These are phyloP conservation scores for Caenorhabditis briggsae DNA, from an alignment of 1,140 invertebrate genomes.

Conservation along the genomic window DNA sequence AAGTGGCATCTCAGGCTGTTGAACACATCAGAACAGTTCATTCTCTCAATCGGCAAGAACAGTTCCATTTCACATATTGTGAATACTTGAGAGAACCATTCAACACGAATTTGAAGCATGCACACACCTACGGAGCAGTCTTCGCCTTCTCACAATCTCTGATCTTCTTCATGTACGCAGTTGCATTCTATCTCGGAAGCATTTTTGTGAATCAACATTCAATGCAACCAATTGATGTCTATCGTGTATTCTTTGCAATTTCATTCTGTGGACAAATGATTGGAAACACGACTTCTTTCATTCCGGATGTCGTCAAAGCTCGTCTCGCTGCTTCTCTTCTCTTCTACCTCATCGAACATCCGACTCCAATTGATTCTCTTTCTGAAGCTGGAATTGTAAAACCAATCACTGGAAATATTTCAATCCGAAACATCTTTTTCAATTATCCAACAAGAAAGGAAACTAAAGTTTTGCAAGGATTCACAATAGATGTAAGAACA, in stretches of 20 bases:
- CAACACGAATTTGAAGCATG: slow-evolving; percentile 73
- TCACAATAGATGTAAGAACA: slow-evolving; percentile 85
- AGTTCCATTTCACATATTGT: slow-evolving; percentile 75
- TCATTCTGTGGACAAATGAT: slow-evolving; percentile 77
- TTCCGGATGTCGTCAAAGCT: slow-evolving; percentile 80
- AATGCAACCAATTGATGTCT: slow-evolving; percentile 78
- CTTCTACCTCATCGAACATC: slow-evolving; percentile 78
- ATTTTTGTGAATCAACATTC: slow-evolving; percentile 78
- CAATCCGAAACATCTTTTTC: slow-evolving; percentile 79
- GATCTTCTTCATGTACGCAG: slow-evolving; percentile 80
- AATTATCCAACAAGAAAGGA: slow-evolving; percentile 79
- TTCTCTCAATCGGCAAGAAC: slow-evolving; percentile 74
- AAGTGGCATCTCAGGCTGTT: slow-evolving; percentile 78
- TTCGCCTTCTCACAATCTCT: slow-evolving; percentile 79
- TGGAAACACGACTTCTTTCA: slow-evolving; percentile 79
- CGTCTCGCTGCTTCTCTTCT: slow-evolving; percentile 78
- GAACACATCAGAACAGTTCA: slow-evolving; percentile 77
- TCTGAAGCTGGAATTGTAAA: slow-evolving; percentile 74
- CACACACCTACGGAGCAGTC: slow-evolving; percentile 74
- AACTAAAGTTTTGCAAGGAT: slow-evolving; percentile 84
- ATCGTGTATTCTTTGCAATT: slow-evolving; percentile 78
- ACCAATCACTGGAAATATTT: slow-evolving; percentile 78
- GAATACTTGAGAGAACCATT: slow-evolving; percentile 71
- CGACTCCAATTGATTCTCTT: slow-evolving; percentile 79
- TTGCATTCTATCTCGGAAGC: slow-evolving; percentile 80